Base-by-base conservation (phyloP, 2,797 vertebrate genomes). In the Phoebastria nigripes region DNA sequence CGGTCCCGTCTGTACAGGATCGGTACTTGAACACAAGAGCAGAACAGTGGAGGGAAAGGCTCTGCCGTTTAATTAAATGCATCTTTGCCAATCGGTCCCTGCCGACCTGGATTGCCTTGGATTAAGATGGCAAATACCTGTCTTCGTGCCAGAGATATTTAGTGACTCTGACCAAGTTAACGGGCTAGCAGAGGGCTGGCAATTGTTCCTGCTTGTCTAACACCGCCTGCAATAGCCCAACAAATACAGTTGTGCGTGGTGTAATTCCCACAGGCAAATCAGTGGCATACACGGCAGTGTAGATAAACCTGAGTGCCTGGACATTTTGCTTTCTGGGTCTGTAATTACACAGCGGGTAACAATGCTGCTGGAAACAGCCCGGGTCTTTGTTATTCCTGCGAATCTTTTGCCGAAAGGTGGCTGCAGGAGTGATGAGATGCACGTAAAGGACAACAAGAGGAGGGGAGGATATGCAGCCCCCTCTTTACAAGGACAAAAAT, bases 221-320 rank as follows among this genome's bases (percentile, higher is more conserved):
- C 2, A 5, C 52, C 0, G 3, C 28, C 63, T 24, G 29, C 12
- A 4, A 1, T 31, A 61, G 59, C 55, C 55, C 28, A 8, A 33
- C 66, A 33, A 72, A 67, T 18, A 11, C 15, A 18, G 25, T 31
- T 58, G 63, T 16, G 26, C 8, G 3, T 9, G 29, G 54, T 17
- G 25, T 35, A 26, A 47, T 90, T 82, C 55, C 59, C 25, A 9
- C 21, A 22, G n/a, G 37, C 9, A 20, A 31, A 72, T 33, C 10
- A 4, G 42, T 4, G 47, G 15, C 5, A 3, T 11, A 5, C 41
- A 5, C 5, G 20, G 8, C 3, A 8, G 19, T 19, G 62, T 4
- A 22, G 63, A 31, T 78, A 55, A 83, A 90, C 35, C 41, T 28
- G 37, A 16, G 28, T 20, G 54, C 66, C 20, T 29, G 41, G 47